Evolutionary conservation across 2,888 invertebrate species (phyloP).

Genomic region (Tipula helvola): DNA sequence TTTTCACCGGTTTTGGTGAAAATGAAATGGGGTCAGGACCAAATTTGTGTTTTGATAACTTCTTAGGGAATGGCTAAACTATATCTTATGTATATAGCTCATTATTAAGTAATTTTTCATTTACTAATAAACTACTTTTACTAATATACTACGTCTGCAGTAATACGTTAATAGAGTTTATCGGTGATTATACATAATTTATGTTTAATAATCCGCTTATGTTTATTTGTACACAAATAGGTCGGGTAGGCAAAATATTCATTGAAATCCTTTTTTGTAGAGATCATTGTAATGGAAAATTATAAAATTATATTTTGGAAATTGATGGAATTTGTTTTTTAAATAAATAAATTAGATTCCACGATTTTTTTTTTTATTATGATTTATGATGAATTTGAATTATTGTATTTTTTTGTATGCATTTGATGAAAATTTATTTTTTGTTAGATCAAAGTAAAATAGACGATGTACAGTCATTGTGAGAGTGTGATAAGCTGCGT

Average conservation of each 20-base stretch:
- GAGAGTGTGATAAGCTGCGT: background rate
- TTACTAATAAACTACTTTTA: no score
- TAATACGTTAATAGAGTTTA: no score
- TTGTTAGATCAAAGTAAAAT: background rate
- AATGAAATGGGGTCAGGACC: no score
- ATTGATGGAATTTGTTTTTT: background rate
- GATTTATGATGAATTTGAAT: conserved; percentile 4
- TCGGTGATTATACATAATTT: background rate
- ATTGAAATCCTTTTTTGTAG: background rate
- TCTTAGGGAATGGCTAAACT: no score
- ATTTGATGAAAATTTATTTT: background rate
- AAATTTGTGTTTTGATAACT: no score
- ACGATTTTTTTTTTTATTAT: background rate
- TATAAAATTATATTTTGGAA: background rate
- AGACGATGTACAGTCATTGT: background rate
- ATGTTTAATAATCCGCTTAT: background rate
- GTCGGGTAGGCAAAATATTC: background rate
- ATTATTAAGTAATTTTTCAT: no score
- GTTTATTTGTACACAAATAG: background rate
- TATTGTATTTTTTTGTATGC: background rate
- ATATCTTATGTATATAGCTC: no score
- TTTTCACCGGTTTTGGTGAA: no score
- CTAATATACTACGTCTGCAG: no score
- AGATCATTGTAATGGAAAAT: background rate
- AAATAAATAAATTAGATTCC: background rate